These are phyloP conservation scores for Atherinosoma microstoma DNA, from an alignment of 2,797 vertebrate genomes.

Conservation along the genomic window DNA sequence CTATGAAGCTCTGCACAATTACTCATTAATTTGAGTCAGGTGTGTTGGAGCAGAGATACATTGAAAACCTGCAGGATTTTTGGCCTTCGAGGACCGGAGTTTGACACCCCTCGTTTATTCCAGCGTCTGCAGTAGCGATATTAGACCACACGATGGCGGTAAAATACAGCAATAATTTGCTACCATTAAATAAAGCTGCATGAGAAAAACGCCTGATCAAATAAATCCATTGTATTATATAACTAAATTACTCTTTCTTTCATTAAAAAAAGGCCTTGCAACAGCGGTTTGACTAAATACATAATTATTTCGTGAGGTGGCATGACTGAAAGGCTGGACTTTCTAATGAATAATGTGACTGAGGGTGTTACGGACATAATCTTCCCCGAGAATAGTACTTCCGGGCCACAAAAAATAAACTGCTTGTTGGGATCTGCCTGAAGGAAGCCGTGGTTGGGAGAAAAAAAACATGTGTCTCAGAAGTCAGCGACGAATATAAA, in stretches of 20 bases:
- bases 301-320: neutral
- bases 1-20: fast-evolving
- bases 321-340: neutral
- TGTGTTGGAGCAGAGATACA: too few relatives aligned
- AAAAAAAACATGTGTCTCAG: neutral
- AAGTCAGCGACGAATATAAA: neutral
- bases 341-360: neutral
- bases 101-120: neutral
- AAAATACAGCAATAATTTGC: neutral
- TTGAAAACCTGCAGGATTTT: too few relatives aligned
- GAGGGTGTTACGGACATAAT: neutral
- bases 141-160: neutral
- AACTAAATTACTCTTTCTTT: neutral
- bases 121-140: neutral
- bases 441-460: neutral
- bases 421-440: neutral
- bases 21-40: too few relatives aligned
- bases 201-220: neutral
- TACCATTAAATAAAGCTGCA: too few relatives aligned
- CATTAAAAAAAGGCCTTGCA: neutral
- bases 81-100: too few relatives aligned
- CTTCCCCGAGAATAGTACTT: neutral
- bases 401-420: neutral
- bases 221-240: neutral
- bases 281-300: neutral